Evolutionary conservation across 2,113 vertebrate species (phyloP).

Genomic region (Tyto alba): DNA sequence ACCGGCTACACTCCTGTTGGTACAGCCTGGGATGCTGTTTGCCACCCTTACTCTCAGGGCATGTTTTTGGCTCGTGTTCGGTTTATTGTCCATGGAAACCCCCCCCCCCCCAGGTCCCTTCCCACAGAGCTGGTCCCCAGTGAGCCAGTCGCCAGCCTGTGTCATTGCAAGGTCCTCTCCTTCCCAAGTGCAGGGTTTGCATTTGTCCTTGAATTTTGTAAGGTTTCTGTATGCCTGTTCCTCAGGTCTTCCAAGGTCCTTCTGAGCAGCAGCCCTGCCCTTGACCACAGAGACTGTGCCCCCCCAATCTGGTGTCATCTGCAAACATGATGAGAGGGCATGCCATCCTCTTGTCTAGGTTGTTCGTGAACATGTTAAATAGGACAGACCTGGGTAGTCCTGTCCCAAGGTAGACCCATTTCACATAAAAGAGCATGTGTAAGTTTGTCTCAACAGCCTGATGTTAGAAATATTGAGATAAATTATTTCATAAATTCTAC

Average conservation of each 20-base stretch:
- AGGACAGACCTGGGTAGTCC: background rate
- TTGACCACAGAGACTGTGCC: too few relatives aligned
- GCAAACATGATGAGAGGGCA: background rate
- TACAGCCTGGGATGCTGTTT: background rate
- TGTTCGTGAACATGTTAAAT: background rate
- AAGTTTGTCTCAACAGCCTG: background rate
- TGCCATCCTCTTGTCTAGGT: background rate
- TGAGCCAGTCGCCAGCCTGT: background rate
- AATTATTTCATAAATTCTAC: background rate
- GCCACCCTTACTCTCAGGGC: background rate
- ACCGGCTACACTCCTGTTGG: background rate
- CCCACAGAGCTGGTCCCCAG: background rate
- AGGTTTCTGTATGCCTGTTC: background rate
- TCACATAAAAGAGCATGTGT: background rate
- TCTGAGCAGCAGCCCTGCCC: background rate
- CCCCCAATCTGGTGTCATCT: background rate
- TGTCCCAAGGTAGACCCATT: accelerated
- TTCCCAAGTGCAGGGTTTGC: accelerated
- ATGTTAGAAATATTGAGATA: background rate
- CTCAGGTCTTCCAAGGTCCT: background rate
- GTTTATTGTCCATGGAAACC: background rate
- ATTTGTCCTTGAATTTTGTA: background rate
- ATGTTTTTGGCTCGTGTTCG: background rate
- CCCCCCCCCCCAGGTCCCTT: background rate
- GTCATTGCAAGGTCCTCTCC: background rate